These are phyloP conservation scores for Anthonomus grandis DNA, from an alignment of 1,140 invertebrate species.

Conservation along the genomic window DNA sequence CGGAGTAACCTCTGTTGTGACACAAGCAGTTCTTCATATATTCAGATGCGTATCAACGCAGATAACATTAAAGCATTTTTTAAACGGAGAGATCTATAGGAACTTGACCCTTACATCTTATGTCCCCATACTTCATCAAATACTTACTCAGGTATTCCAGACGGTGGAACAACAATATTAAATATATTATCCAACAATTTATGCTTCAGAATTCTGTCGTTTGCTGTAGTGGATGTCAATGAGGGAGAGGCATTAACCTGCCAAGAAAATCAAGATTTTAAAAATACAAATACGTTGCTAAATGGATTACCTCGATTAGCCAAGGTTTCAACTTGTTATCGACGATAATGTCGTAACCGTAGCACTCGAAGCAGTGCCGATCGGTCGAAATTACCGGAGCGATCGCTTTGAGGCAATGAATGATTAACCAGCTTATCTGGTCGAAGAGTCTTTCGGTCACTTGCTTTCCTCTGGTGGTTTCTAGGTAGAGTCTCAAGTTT, in stretches of 20 bases:
- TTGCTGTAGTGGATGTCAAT: conserved; percentile 89
- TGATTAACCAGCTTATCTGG: conserved; percentile 86
- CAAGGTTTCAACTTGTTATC: conserved; percentile 83
- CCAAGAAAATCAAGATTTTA: conserved; percentile 30
- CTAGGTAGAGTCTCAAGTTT: conserved; percentile 85
- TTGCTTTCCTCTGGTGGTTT: conserved; percentile 84
- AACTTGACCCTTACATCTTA: too few species aligned
- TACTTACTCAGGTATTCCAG: conserved; percentile 82
- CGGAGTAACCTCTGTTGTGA: too few species aligned
- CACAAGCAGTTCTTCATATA: too few species aligned
- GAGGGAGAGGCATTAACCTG: conserved; percentile 94
- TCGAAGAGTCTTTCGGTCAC: conserved; percentile 81
- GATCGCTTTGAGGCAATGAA: conserved; percentile 78
- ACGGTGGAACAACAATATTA: conserved; percentile 84
- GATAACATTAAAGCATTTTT: too few species aligned
- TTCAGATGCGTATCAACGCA: too few species aligned
- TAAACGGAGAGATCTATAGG: too few species aligned
- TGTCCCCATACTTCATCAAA: not conserved
- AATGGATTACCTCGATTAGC: conserved; percentile 60
- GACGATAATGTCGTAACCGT: conserved; percentile 85
- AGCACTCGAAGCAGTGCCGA: conserved; percentile 79
- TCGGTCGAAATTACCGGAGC: conserved; percentile 73
- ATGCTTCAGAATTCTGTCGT: conserved; percentile 93
- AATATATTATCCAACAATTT: conserved; percentile 94
- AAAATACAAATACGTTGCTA: not conserved